Evolutionary conservation across 2,888 invertebrate genomes (phyloP), one percentile per base, ranked within the genome.

Genomic region (Pristionchus maxplancki): DNA sequence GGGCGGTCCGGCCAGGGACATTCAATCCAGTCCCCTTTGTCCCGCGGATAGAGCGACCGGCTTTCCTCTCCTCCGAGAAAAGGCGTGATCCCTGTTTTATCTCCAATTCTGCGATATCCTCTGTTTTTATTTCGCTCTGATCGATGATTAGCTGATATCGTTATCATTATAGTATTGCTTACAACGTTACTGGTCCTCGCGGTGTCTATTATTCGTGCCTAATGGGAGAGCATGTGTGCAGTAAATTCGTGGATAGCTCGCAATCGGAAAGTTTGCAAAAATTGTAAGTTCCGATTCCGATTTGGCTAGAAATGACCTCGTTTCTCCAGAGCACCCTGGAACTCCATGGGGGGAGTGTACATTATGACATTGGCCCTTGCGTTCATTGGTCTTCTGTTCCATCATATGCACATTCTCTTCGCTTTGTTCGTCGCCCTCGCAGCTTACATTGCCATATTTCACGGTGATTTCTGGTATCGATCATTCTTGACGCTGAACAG

Each of bases 381-480:
- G 34, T 88, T 89, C 34, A 74, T 85, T 48, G 90, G 89, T 28
- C 82, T 90, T 17, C 67, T 91, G 20, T 88, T 83, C 58, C 89
- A 89, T 85, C 89, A 89, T 58, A 50, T 90, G 48, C 90, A 89
- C 15, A 89, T 92, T 58, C 28, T 24, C 37, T 24, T 78, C 20
- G 58, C 88, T 31, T 31, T 40, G n/a, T 78, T 81, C 37, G 11
- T 81, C 40, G 71, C 34, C 34, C 20, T 88, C n/a, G 37, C 83
- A 28, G n/a, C 82, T 3, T 91, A 89, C 81, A 92, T 93, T 53
- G 89, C 91, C 28, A 88, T 90, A 64, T 90, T 90, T 20, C 91
- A 93, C 88, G 94, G 94, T 17, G 94, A 94, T 88, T 94, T 94
- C 90, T 92, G 93, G 71, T 93, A 94, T 88, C 92, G 94, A 88